phyloP scores from a whole-genome alignment of 2,797 vertebrate species.

The Trichosurus vulpecula region DNA sequence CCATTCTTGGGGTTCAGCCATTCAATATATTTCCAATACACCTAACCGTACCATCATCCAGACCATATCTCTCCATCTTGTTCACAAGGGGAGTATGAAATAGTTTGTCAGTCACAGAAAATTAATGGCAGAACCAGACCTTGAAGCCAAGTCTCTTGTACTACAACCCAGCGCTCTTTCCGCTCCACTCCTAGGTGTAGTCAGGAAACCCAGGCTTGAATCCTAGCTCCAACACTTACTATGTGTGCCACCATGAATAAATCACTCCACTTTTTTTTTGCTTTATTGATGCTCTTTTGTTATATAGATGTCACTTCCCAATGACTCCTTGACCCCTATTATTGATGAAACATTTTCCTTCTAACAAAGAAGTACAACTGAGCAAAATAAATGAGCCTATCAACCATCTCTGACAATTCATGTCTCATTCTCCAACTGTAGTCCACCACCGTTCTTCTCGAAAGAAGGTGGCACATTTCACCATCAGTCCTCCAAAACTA shows the following conservation, averaged over 20 bases:
- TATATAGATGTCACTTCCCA: neutral
- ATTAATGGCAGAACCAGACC: neutral
- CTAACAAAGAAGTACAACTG: neutral
- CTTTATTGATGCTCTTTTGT: neutral
- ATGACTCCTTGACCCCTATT: neutral
- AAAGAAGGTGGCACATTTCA: neutral
- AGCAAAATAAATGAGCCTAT: neutral
- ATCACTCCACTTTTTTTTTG: neutral
- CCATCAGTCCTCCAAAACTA: neutral
- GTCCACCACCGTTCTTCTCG: neutral
- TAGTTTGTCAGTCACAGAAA: neutral
- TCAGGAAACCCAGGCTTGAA: neutral
- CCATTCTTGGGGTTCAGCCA: neutral
- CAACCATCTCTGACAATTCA: neutral
- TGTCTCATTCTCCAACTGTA: neutral
- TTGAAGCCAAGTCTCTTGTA: neutral
- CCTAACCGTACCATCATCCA: neutral
- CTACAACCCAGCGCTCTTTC: neutral
- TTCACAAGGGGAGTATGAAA: neutral
- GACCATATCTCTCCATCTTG: neutral
- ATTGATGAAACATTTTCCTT: neutral
- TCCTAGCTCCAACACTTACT: neutral
- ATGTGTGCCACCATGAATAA: neutral
- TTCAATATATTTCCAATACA: neutral
- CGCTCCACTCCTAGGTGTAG: neutral